Evolutionary conservation across 2,113 vertebrate genomes (phyloP), one percentile per base, ranked within the genome.

Genomic region (Spheniscus mendiculus): DNA sequence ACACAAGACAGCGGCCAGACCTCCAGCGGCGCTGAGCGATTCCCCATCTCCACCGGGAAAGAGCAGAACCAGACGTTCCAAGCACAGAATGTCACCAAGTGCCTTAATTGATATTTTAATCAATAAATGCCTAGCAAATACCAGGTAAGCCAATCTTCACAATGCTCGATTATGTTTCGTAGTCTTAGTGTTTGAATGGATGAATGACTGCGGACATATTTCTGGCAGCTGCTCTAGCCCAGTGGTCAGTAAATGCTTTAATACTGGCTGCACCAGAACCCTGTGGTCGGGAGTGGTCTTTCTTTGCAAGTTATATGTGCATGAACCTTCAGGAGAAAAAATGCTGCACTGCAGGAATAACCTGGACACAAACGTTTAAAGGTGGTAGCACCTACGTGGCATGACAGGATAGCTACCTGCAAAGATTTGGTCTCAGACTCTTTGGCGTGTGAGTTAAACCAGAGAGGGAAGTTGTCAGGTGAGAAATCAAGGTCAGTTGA

Each of bases 291-390:
- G 27, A 56, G 1, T 4, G 12, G 5, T 15, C 22, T 85, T 50
- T 22, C 78, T 55, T 12, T 40, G 14, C 5, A 3, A 30, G 38
- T 66, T 50, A 4, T 1, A 10, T 5, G 4, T 3, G 2, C 3
- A 6, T 2, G 1, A 79, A 15, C 50, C 49, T 42, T 15, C 27
- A 12, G 62, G 30, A 36, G 30, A 42, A 42, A 29, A 78, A 27
- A 2, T 7, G 4, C 8, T 59, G 58, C 7, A 4, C n/a, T 21
- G 55, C 13, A 9, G 71, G 32, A 50, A 38, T 15, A 20, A 30
- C 9, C 29, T 32, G 87, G 32, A 16, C 20, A 20, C 34, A 26
- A 25, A 11, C 14, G 10, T 26, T 53, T 17, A 26, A n/a, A 45
- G 52, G 25, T 38, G 26, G 55, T 26, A 38, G 15, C 30, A 17